A percentile compares a stretch with the other conserved stretches of the same genome.
phyloP scores from a whole-genome alignment of 2,888 invertebrate species.

The Marronus borbonicus region DNA sequence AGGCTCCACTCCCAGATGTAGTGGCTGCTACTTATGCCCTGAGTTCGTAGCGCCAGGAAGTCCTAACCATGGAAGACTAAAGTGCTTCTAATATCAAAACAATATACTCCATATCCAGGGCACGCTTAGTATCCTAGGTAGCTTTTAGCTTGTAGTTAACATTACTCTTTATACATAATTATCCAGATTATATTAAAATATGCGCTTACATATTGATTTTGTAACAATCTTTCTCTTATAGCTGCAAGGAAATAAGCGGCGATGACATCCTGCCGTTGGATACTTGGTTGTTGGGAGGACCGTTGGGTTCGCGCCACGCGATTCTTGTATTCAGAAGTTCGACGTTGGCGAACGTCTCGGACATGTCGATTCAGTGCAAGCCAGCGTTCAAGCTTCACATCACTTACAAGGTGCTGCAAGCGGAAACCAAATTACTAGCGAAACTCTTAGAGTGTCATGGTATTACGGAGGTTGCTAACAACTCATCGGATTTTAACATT shows the following conservation, averaged over 20 bases:
- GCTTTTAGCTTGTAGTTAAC: too few relatives aligned
- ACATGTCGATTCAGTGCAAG: conserved; percentile 70
- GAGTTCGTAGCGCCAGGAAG: too few relatives aligned
- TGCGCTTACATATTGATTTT: background rate
- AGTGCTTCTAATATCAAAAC: too few relatives aligned
- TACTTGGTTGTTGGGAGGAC: conserved; percentile 67
- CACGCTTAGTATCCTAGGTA: too few relatives aligned
- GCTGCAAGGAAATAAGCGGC: conserved; percentile 42
- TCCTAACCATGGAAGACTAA: too few relatives aligned
- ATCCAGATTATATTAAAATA: background rate
- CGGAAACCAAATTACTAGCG: conserved; percentile 85
- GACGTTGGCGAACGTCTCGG: conserved; percentile 72
- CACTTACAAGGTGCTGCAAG: conserved; percentile 84
- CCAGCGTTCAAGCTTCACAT: conserved; percentile 81
- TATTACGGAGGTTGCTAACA: conserved; percentile 80
- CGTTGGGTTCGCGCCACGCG: conserved; percentile 75
- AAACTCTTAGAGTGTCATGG: conserved; percentile 86
- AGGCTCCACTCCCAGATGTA: too few relatives aligned
- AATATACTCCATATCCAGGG: too few relatives aligned
- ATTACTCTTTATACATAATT: too few relatives aligned
- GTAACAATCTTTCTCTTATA: conserved; percentile 8
- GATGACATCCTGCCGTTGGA: conserved; percentile 54
- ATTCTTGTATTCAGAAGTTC: conserved; percentile 80
- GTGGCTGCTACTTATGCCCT: too few relatives aligned
- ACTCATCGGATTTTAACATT: conserved; percentile 85